A percentile compares a stretch with the other conserved stretches of the same genome.
These are phyloP conservation scores for Agapornis roseicollis DNA, from an alignment of 2,113 vertebrate genomes.

Conservation along the genomic window DNA sequence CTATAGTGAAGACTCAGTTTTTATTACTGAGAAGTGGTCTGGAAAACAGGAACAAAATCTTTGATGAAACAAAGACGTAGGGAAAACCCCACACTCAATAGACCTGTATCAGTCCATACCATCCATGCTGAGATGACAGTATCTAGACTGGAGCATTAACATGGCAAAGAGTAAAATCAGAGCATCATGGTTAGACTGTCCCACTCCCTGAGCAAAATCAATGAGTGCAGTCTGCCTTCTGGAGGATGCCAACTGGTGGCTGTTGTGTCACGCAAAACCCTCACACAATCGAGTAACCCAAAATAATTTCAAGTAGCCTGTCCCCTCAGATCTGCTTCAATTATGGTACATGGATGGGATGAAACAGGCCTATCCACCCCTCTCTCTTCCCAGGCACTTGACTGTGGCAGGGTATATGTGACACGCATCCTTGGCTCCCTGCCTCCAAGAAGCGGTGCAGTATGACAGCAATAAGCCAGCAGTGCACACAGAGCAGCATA, in stretches of 20 bases:
- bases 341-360: background rate
- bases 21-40: background rate
- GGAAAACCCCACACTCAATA: background rate
- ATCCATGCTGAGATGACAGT: background rate
- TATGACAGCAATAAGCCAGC: background rate
- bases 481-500: background rate
- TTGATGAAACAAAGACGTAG: background rate
- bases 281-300: background rate
- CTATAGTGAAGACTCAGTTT: background rate
- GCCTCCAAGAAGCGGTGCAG: background rate
- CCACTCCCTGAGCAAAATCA: background rate
- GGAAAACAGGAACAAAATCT: background rate
- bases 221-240: background rate
- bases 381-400: background rate
- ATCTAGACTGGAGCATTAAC: background rate
- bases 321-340: background rate
- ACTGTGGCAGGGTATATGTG: fast-evolving
- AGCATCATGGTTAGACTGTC: background rate
- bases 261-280: background rate
- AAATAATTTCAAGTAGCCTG: background rate
- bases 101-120: background rate
- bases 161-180: background rate
- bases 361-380: background rate
- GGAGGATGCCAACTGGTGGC: background rate
- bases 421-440: fast-evolving